Conservation (phyloP, 2,888 invertebrate species). For the Nomada flava region DNA sequence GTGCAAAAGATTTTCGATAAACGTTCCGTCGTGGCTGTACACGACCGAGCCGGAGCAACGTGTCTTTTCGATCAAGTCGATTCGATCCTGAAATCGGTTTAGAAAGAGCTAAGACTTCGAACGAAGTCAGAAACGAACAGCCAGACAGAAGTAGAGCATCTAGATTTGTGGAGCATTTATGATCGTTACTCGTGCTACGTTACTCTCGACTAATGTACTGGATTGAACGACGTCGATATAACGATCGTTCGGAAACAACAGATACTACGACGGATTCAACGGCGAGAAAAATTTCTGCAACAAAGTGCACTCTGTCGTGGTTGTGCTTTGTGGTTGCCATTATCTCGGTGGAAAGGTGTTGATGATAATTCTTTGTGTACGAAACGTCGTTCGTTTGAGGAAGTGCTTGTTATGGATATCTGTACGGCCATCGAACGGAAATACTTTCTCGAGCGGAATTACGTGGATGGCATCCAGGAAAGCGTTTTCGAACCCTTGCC, state of each 20-base stretch:
- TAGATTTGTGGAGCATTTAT: conserved; percentile 61
- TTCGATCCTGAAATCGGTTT: conserved; percentile 18
- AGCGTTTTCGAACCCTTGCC: conserved; percentile 62
- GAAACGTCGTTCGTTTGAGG: conserved; percentile 13
- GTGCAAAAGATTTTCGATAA: conserved; percentile 32
- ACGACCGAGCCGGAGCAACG: background rate
- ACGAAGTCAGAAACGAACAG: conserved; percentile 30
- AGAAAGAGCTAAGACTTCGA: conserved; percentile 9
- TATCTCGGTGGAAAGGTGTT: background rate
- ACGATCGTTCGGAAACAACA: conserved; percentile 27
- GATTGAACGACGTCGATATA: conserved; percentile 36
- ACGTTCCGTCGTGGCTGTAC: background rate
- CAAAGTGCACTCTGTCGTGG: conserved; percentile 18
- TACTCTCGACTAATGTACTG: conserved; percentile 44
- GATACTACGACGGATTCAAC: background rate
- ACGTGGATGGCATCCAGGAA: conserved; percentile 46
- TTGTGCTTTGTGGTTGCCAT: background rate
- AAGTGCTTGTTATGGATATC: conserved; percentile 63
- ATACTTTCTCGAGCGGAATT: conserved; percentile 59
- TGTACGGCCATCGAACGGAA: conserved; percentile 31
- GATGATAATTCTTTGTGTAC: conserved; percentile 22
- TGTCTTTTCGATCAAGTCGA: conserved; percentile 5
- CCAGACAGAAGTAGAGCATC: conserved; percentile 42
- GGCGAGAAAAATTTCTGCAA: conserved; percentile 12
- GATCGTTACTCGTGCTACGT: conserved; percentile 41